Conservation (phyloP, 2,888 invertebrate genomes). For the Sthenelais limicola region DNA sequence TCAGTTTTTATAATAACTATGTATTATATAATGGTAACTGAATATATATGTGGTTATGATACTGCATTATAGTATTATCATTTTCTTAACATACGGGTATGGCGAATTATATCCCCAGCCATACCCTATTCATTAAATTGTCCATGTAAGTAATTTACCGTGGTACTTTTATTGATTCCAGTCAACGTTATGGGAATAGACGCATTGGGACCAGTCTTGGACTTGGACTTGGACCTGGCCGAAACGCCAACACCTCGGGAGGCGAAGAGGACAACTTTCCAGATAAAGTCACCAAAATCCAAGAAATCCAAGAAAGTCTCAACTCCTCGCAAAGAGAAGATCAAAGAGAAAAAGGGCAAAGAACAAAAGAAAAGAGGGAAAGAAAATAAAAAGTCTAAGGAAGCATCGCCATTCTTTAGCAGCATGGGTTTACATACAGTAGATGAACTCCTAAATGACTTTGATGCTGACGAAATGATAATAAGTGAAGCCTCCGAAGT, state of each 20-base stretch:
- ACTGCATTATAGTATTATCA: too few relatives aligned
- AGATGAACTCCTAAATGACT: conserved; percentile 61
- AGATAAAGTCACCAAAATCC: conserved; percentile 14
- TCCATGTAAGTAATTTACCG: too few relatives aligned
- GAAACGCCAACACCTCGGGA: background rate
- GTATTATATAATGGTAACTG: too few relatives aligned
- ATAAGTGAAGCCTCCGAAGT: conserved; percentile 34
- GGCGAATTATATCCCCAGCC: too few relatives aligned
- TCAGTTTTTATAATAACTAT: too few relatives aligned
- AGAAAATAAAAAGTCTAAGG: conserved; percentile 3
- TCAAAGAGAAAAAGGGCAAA: conserved; percentile 1
- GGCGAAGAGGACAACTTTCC: background rate
- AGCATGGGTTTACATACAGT: conserved; percentile 64
- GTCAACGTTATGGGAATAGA: conserved; percentile 46
- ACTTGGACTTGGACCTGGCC: background rate
- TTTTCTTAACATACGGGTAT: too few relatives aligned
- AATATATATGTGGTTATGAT: too few relatives aligned
- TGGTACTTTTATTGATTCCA: conserved; percentile 40
- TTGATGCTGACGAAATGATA: conserved; percentile 40
- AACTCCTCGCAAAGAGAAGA: conserved; percentile 2
- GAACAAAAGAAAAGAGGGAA: conserved; percentile 18
- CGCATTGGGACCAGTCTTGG: conserved; percentile 6
- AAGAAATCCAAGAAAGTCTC: background rate
- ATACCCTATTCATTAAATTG: too few relatives aligned
- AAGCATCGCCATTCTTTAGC: conserved; percentile 53